Evolutionary conservation across 2,797 vertebrate genomes (phyloP).

Genomic region (Microctenopoma lineatum): DNA sequence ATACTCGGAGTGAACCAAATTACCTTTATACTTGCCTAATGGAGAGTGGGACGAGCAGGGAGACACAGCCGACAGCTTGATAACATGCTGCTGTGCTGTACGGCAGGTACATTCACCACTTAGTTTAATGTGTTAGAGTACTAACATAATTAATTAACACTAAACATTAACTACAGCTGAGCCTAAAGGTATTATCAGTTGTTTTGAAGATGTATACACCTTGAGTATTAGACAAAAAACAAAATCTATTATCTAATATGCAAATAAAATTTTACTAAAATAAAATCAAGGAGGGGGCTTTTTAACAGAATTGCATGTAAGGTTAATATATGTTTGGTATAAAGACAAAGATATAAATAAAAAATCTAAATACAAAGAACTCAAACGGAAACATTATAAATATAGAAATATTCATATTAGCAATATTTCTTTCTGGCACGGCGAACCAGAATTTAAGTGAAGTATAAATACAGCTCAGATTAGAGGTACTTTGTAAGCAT

Average conservation of each 20-base stretch:
- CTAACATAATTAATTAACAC: not conserved
- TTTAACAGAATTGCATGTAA: not conserved
- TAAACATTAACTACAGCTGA: no score
- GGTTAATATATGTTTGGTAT: not conserved
- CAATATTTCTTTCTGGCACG: not conserved
- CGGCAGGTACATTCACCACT: not conserved
- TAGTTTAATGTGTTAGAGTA: not conserved
- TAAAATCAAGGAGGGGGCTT: no score
- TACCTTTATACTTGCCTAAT: not conserved
- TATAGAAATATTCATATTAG: not conserved
- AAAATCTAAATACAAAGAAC: no score
- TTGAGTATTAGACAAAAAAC: not conserved
- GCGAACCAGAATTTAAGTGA: not conserved
- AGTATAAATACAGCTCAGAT: not conserved
- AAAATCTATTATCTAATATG: no score
- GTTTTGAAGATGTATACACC: not conserved
- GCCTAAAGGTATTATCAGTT: not conserved
- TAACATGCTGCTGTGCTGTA: not conserved
- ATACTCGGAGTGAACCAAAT: not conserved
- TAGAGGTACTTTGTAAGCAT: constrained; percentile 2
- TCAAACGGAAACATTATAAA: not conserved
- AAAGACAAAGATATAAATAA: not conserved
- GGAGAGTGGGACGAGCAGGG: not conserved
- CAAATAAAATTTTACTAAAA: no score
- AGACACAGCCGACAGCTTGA: not conserved